phyloP scores from a whole-genome alignment of 2,888 invertebrate species.

The Chrysolina haemoptera region DNA sequence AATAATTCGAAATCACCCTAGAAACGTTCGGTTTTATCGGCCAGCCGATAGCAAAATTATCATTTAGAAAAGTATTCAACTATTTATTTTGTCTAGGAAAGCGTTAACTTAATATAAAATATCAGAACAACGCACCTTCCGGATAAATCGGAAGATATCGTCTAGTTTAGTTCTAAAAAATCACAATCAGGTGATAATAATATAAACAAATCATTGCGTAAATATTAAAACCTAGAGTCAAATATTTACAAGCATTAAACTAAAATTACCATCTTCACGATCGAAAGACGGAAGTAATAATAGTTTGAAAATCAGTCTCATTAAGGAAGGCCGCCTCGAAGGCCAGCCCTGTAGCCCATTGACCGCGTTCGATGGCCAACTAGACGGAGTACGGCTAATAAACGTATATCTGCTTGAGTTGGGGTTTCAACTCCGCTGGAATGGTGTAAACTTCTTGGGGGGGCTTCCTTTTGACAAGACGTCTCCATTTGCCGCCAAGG shows the following conservation, averaged over 20 bases:
- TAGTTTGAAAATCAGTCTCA: conserved; percentile 64
- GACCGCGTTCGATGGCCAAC: conserved; percentile 38
- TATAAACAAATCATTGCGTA: conserved; percentile 37
- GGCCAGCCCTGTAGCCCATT: conserved; percentile 40
- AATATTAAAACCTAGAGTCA: conserved; percentile 46
- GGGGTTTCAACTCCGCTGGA: conserved; percentile 89
- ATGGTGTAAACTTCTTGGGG: conserved; percentile 87
- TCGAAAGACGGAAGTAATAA: conserved; percentile 47
- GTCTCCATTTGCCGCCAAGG: conserved; percentile 88
- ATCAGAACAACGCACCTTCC: conserved; percentile 47
- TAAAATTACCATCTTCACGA: conserved; percentile 48
- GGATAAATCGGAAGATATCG: conserved; percentile 49
- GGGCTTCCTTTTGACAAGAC: conserved; percentile 88
- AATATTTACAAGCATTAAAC: conserved; percentile 46
- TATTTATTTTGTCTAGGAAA: conserved; percentile 53
- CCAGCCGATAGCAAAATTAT: conserved; percentile 42
- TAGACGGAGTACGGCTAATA: conserved; percentile 71
- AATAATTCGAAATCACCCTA: conserved; percentile 21
- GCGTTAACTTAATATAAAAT: conserved; percentile 54
- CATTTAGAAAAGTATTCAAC: conserved; percentile 19
- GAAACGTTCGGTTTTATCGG: conserved; percentile 32
- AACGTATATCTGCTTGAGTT: conserved; percentile 91
- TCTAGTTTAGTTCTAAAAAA: conserved; percentile 53
- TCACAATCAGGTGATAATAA: conserved; percentile 52
- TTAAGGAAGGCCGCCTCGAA: conserved; percentile 61